phyloP scores from a whole-genome alignment of 2,113 vertebrate species.

The Oenanthe oenanthe region DNA sequence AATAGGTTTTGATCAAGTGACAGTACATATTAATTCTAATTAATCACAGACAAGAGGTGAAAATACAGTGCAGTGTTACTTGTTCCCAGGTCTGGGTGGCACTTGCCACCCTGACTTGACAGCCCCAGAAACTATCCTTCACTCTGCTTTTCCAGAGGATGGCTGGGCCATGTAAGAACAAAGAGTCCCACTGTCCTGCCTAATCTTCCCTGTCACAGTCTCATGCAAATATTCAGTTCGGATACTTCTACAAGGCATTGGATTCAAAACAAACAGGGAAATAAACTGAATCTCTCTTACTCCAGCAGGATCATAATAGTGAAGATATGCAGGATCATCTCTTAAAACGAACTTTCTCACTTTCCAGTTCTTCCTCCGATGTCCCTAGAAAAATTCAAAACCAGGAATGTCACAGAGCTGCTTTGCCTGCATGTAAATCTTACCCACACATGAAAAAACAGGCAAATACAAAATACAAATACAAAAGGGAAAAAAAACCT shows the following conservation, averaged over 20 bases:
- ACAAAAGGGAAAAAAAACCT: not conserved
- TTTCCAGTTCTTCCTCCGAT: conserved; percentile 97
- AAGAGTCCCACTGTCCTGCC: not conserved
- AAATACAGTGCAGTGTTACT: not conserved
- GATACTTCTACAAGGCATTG: not conserved
- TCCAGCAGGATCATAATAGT: conserved; percentile 95
- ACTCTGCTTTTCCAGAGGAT: not conserved
- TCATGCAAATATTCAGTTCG: not conserved
- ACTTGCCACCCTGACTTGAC: not conserved
- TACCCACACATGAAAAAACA: not conserved
- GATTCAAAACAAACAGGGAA: not conserved
- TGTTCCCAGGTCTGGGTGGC: not conserved
- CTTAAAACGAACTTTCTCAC: conserved; percentile 94
- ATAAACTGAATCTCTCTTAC: conserved; percentile 63
- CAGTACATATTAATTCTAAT: not conserved
- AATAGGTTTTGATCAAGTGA: not conserved
- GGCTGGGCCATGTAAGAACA: not conserved
- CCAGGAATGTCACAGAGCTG: not conserved
- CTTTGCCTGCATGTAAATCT: not conserved
- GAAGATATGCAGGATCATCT: conserved; percentile 94
- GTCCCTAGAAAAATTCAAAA: conserved; percentile 79
- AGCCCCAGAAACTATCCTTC: not conserved
- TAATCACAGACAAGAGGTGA: not conserved
- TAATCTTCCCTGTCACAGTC: not conserved
- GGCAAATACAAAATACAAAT: not conserved